Percentiles rank a stretch among this genome's conserved stretches.
These are phyloP conservation scores for Chymomyza caudatula DNA, from an alignment of 2,888 invertebrate species.

Conservation along the genomic window DNA sequence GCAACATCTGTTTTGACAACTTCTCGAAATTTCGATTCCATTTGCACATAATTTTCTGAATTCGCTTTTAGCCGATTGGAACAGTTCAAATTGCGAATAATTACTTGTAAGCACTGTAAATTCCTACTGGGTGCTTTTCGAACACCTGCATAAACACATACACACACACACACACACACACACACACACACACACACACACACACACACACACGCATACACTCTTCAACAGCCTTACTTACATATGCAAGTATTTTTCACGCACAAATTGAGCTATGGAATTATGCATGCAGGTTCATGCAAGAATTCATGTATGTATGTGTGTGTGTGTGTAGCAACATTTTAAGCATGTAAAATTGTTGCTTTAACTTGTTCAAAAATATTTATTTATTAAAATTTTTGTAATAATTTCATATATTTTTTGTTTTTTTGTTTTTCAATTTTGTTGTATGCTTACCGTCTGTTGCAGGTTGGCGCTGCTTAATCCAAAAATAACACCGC, in stretches of 20 bases:
- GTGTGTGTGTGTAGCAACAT: background rate
- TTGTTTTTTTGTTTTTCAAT: background rate
- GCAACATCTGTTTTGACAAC: no score
- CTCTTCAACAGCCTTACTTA: background rate
- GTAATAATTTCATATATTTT: background rate
- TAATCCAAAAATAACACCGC: slow-evolving; percentile 62
- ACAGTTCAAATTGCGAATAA: no score
- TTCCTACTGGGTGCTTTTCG: no score
- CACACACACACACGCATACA: background rate
- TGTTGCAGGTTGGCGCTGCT: slow-evolving; percentile 60
- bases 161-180: no score
- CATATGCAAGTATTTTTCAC: background rate
- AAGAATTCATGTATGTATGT: background rate
- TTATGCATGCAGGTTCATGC: background rate
- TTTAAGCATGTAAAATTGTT: background rate
- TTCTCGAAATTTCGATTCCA: no score
- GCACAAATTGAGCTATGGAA: background rate
- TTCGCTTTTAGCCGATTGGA: no score
- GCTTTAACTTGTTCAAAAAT: background rate
- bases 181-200: background rate
- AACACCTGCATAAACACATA: no score
- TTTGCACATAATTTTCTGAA: no score
- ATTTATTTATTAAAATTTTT: background rate
- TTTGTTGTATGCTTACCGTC: slow-evolving; percentile 50
- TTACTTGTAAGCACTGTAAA: no score